Evolutionary conservation across 2,888 invertebrate species (phyloP).

Genomic region (Bursaphelenchus okinawaensis): DNA sequence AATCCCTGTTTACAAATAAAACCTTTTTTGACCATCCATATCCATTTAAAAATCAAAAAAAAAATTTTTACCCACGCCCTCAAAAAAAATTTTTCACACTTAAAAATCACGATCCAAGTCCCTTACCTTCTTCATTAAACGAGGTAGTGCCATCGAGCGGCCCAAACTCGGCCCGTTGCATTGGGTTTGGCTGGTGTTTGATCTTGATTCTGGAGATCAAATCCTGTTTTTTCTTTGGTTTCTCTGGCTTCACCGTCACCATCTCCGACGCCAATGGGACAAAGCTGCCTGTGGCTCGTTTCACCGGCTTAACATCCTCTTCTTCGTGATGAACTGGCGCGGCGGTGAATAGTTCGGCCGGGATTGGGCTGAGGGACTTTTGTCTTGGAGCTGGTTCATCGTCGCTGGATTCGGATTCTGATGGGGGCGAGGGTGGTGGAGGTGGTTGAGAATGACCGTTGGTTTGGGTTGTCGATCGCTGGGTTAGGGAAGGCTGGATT

Average conservation of each 20-base stretch:
- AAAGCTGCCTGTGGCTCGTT: neutral
- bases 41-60: neutral
- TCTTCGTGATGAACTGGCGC: neutral
- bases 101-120: neutral
- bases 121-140: slow-evolving; percentile 18
- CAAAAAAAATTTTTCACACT: too few species aligned
- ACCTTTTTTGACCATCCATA: too few species aligned
- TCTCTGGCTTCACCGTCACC: neutral
- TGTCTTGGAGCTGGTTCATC: neutral
- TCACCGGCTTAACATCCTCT: neutral
- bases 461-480: neutral
- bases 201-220: slow-evolving; percentile 35
- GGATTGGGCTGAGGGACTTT: neutral
- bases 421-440: neutral
- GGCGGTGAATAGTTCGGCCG: neutral
- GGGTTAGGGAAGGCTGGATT: neutral
- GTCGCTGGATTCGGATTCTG: neutral
- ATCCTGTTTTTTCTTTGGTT: slow-evolving; percentile 22
- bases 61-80: too few species aligned
- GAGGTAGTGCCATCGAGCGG: slow-evolving; percentile 24
- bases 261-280: neutral
- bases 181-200: slow-evolving; percentile 12
- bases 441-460: neutral
- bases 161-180: slow-evolving; percentile 34
- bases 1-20: too few species aligned